These are phyloP conservation scores for Lethrus apterus DNA, from an alignment of 1,140 invertebrate species.

Conservation along the genomic window DNA sequence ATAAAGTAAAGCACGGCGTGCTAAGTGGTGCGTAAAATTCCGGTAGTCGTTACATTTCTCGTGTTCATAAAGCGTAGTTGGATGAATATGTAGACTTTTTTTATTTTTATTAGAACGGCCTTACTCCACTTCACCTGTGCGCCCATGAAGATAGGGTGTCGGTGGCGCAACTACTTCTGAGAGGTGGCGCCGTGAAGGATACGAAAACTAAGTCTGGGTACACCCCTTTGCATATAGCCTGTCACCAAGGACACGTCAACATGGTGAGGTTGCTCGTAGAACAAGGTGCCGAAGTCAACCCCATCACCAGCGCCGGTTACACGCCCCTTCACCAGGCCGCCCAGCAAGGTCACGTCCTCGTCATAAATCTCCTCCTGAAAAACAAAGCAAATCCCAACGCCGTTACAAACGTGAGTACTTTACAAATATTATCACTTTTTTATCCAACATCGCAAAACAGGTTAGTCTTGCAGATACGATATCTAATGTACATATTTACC, in stretches of 20 bases:
- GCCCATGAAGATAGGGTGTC: constrained; percentile 88
- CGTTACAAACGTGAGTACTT: constrained; percentile 75
- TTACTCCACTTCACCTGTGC: constrained; percentile 85
- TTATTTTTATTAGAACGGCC: constrained; percentile 53
- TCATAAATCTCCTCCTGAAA: constrained; percentile 90
- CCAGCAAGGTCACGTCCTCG: constrained; percentile 93
- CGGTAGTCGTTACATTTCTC: no score
- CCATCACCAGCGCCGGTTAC: constrained; percentile 77
- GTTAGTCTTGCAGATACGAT: no score
- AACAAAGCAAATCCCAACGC: constrained; percentile 93
- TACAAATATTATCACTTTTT: background rate
- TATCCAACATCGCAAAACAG: background rate
- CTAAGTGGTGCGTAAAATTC: no score
- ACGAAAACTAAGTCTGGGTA: constrained; percentile 88
- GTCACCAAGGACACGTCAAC: constrained; percentile 93
- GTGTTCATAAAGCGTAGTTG: no score
- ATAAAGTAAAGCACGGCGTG: no score
- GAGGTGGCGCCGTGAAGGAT: constrained; percentile 73
- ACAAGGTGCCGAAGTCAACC: constrained; percentile 65
- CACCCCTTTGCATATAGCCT: constrained; percentile 93
- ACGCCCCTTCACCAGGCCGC: constrained; percentile 97
- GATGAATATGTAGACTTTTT: background rate
- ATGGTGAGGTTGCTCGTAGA: constrained; percentile 91
- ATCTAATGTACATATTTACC: no score
- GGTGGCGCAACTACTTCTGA: constrained; percentile 77